Percentiles rank a stretch among this genome's conserved stretches.
Conservation (phyloP, 2,113 vertebrate species). For the Corydoras maculifer region DNA sequence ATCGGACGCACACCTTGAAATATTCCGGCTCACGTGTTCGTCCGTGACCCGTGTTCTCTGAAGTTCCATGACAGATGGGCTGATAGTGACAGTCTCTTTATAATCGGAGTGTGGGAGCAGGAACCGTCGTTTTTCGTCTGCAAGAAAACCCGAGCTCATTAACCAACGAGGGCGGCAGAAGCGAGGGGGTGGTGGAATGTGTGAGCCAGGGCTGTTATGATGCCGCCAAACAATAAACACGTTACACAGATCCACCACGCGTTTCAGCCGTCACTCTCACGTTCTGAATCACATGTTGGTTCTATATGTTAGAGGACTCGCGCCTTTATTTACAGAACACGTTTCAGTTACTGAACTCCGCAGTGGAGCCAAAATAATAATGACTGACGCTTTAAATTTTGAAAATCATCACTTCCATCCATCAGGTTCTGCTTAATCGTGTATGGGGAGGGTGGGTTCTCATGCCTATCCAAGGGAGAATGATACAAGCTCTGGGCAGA, state of each 20-base stretch:
- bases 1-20: not conserved
- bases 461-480: too few relatives aligned
- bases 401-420: too few relatives aligned
- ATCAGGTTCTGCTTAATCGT: too few relatives aligned
- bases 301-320: too few relatives aligned
- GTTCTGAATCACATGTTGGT: too few relatives aligned
- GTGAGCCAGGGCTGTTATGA: constrained; percentile 28
- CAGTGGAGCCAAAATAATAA: too few relatives aligned
- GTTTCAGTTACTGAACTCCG: too few relatives aligned
- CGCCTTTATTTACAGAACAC: too few relatives aligned
- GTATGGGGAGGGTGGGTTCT: too few relatives aligned
- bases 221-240: constrained; percentile 52
- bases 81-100: constrained; percentile 31
- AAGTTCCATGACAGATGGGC: constrained; percentile 47
- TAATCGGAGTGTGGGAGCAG: constrained; percentile 51
- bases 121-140: constrained; percentile 47
- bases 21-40: not conserved
- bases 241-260: constrained; percentile 36
- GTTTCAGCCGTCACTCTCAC: constrained; percentile 1
- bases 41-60: constrained; percentile 18
- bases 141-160: constrained; percentile 50
- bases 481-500: too few relatives aligned
- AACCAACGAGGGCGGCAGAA: constrained; percentile 56
- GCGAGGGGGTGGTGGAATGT: constrained; percentile 48
- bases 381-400: too few relatives aligned